A percentile compares a stretch with the other conserved stretches of the same genome.
phyloP scores from a whole-genome alignment of 2,888 invertebrate species.

The Eristalis intricaria region DNA sequence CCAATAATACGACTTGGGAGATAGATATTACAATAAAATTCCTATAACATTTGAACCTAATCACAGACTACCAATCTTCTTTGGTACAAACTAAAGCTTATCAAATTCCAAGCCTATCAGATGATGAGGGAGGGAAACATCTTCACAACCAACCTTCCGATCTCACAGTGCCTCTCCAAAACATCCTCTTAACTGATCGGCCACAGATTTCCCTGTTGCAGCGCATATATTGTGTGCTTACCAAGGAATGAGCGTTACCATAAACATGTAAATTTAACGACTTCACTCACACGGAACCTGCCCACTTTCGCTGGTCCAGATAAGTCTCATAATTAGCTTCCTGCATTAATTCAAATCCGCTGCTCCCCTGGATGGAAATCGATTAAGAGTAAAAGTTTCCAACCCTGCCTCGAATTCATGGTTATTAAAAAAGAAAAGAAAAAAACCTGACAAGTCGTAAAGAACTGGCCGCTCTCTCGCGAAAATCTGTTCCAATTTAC shows the following conservation, averaged over 20 bases:
- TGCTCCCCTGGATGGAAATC: conserved; percentile 20
- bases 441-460: background rate
- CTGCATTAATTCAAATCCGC: conserved; percentile 35
- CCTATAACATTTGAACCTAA: too few species aligned
- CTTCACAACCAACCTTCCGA: background rate
- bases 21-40: too few species aligned
- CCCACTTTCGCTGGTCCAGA: conserved; percentile 56
- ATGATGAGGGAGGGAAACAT: background rate
- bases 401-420: conserved; percentile 5
- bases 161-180: background rate
- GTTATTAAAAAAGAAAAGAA: conserved; percentile 9
- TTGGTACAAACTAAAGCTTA: background rate
- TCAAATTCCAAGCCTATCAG: background rate
- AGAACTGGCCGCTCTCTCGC: conserved; percentile 43
- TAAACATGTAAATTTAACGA: conserved; percentile 26
- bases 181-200: background rate
- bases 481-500: conserved; percentile 44
- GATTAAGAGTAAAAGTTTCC: conserved; percentile 60
- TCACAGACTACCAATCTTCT: too few species aligned
- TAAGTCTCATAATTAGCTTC: conserved; percentile 30
- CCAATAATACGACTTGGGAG: background rate
- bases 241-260: background rate
- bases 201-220: background rate
- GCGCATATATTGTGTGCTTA: background rate
- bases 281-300: background rate